A percentile compares a stretch with the other conserved stretches of the same genome.
phyloP scores from a whole-genome alignment of 2,888 invertebrate genomes.

The Meiosimyza decipiens region DNA sequence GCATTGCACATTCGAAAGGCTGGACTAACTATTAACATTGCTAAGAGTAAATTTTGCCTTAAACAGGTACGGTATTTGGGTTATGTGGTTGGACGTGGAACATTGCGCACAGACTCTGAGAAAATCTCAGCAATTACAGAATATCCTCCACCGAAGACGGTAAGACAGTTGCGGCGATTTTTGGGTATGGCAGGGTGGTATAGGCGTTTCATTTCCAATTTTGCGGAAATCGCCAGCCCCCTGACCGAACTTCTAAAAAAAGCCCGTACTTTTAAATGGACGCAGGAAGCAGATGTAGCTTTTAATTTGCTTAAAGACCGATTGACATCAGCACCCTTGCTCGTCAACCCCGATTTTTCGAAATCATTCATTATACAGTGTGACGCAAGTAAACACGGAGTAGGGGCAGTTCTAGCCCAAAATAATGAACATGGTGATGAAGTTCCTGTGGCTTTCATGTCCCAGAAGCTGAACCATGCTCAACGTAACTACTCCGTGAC shows the following conservation, averaged over 20 bases:
- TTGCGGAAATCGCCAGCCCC: neutral
- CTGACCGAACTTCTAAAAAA: neutral
- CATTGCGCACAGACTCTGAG: neutral
- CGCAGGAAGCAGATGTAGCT: neutral
- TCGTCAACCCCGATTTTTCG: conserved; percentile 37
- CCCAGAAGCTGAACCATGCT: conserved; percentile 37
- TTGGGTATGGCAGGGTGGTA: conserved; percentile 7
- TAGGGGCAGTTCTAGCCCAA: conserved; percentile 32
- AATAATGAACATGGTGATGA: conserved; percentile 24
- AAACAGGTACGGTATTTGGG: conserved; percentile 5
- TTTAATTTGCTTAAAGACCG: neutral
- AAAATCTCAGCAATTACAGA: conserved; percentile 1
- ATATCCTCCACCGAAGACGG: neutral
- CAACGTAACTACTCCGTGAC: conserved; percentile 41
- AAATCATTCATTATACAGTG: neutral
- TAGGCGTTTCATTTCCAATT: neutral
- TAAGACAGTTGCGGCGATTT: conserved; percentile 4
- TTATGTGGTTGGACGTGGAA: conserved; percentile 1
- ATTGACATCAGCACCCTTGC: conserved; percentile 36
- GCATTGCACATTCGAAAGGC: neutral
- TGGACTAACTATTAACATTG: neutral
- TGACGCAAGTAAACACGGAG: too few relatives aligned
- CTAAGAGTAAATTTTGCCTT: conserved; percentile 1
- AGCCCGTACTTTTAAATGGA: neutral
- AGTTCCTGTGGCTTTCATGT: conserved; percentile 37